phyloP scores from a whole-genome alignment of 2,797 vertebrate genomes.

The Luscinia megarhynchos region DNA sequence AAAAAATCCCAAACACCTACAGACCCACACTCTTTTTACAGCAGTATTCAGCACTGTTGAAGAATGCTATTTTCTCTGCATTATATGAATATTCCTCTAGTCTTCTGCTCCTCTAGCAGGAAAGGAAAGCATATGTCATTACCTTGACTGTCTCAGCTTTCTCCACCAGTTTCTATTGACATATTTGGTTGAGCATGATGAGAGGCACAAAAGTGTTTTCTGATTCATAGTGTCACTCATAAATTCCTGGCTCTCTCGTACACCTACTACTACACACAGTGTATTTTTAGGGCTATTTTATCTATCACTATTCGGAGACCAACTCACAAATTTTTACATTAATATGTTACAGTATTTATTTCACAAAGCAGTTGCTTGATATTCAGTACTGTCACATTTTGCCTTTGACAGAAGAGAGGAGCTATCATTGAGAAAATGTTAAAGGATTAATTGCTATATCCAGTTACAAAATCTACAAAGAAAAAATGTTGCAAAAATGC shows the following conservation, averaged over 20 bases:
- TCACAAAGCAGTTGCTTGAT: not conserved
- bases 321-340: not conserved
- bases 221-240: not conserved
- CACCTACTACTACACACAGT: not conserved
- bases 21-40: not conserved
- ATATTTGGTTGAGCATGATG: not conserved
- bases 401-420: not conserved
- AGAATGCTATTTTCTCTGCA: not conserved
- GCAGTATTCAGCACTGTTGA: not conserved
- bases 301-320: not conserved
- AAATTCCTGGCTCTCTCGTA: not conserved
- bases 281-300: not conserved
- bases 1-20: fast-evolving
- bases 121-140: not conserved
- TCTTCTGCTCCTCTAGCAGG: not conserved
- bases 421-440: not conserved
- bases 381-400: not conserved
- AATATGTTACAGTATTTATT: not conserved
- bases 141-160: not conserved
- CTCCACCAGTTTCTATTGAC: not conserved
- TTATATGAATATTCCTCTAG: not conserved
- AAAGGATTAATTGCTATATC: not conserved
- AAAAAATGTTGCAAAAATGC: not conserved
- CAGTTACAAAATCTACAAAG: not conserved
- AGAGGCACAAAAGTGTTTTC: not conserved